Evolutionary conservation across 2,888 invertebrate genomes (phyloP).

Genomic region (Athalia cordata): DNA sequence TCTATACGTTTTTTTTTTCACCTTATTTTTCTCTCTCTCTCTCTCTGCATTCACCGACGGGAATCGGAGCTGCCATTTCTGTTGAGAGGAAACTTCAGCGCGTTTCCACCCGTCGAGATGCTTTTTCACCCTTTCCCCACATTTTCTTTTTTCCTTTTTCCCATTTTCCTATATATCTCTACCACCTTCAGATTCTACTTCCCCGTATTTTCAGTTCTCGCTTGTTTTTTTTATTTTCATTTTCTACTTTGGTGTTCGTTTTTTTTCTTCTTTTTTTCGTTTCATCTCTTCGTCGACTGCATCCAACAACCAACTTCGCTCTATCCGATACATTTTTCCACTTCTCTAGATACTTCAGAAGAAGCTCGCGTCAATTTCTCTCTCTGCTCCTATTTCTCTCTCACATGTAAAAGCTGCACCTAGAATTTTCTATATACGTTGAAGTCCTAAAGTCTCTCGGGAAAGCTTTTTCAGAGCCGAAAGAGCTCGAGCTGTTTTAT

Average conservation of each 20-base stretch:
- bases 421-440: background rate
- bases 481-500: slow-evolving; percentile 7
- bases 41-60: background rate
- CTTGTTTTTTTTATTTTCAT: background rate
- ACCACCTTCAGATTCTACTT: slow-evolving; percentile 25
- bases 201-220: too few relatives aligned
- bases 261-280: slow-evolving; percentile 39
- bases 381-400: background rate
- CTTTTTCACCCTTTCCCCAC: background rate
- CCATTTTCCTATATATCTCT: slow-evolving; percentile 36
- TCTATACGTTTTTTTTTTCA: background rate
- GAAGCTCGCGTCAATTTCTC: slow-evolving; percentile 8
- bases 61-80: background rate
- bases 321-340: slow-evolving; percentile 40
- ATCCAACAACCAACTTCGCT: slow-evolving; percentile 27
- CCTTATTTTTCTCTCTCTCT: background rate
- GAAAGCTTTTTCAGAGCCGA: slow-evolving; percentile 36
- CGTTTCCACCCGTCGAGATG: slow-evolving; percentile 35
- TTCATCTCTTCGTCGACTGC: background rate
- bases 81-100: background rate
- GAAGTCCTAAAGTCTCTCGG: slow-evolving; percentile 27
- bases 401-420: background rate
- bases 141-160: background rate
- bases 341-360: slow-evolving; percentile 20
- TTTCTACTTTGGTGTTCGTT: background rate